A percentile compares a stretch with the other conserved stretches of the same genome.
Evolutionary conservation across 2,888 invertebrate species (phyloP).

Genomic region (Agriopis aurantiaria): DNA sequence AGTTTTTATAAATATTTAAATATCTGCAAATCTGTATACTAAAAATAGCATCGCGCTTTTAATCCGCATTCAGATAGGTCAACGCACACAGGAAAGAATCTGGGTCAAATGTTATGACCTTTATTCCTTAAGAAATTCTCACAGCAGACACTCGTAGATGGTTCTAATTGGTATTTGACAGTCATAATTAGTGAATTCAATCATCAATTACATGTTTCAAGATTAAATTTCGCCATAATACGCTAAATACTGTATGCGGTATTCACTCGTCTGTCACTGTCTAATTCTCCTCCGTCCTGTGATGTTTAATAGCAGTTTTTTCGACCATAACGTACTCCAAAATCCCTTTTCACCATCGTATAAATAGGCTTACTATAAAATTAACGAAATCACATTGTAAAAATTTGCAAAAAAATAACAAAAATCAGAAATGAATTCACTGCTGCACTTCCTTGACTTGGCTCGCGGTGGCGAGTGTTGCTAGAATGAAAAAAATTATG

Average conservation of each 20-base stretch:
- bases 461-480: conserved; percentile 47
- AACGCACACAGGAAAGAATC: conserved; percentile 79
- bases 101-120: conserved; percentile 82
- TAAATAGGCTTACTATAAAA: conserved; percentile 48
- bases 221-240: conserved; percentile 54
- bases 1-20: conserved; percentile 83
- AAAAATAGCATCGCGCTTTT: conserved; percentile 82
- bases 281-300: conserved; percentile 61
- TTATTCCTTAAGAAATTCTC: conserved; percentile 58
- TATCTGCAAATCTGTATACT: conserved; percentile 84
- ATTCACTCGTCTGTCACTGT: conserved; percentile 67
- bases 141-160: conserved; percentile 45
- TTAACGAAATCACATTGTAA: conserved; percentile 60
- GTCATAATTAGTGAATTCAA: conserved; percentile 49
- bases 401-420: conserved; percentile 70
- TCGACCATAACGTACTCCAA: conserved; percentile 58
- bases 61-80: conserved; percentile 85
- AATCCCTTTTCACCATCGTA: conserved; percentile 66
- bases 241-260: conserved; percentile 71
- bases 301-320: conserved; percentile 62
- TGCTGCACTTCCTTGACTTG: conserved; percentile 80
- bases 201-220: conserved; percentile 52
- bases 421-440: conserved; percentile 59
- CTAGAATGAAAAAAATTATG: conserved; percentile 26
- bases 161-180: conserved; percentile 48